Base-by-base conservation (phyloP, 2,113 vertebrate genomes). In the Bubo bubo region DNA sequence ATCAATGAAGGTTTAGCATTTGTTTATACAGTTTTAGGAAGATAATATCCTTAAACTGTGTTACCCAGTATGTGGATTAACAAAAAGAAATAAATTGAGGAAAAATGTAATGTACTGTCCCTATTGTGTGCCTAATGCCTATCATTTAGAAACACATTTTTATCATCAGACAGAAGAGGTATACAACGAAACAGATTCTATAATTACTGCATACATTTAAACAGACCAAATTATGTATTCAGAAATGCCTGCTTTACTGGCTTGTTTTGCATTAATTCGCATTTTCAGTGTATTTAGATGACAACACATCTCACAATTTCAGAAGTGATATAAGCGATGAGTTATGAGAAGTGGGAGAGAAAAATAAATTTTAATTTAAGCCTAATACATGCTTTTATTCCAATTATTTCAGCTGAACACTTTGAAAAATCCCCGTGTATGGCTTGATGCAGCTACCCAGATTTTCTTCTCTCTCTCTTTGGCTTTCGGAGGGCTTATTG, bases 391-490 rank as follows among this genome's bases (percentile, higher is more conserved):
- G 10, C 22, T 73, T 87, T 93, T 82, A 58, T 75, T 95, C 27
- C 26, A 67, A 89, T 60, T 83, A 67, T 87, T 97, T 62, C 95
- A 99, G 99, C 96, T 99, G 97, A 92, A 96, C 17, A 95, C 94
- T 39, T 97, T 99, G 79, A 98, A 83, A 96, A 98, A 98, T 28
- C 99, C 99, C 24, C 98, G 96, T 28, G 98, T 99, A 60, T 99
- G 99, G 99, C 97, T 99, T 80, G 99, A 99, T 4, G 99, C 99
- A 24, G 98, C 99, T 67, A 99, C 99, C 4, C 99, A 99, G 98
- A 99, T 99, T 73, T 99, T 99, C 98, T 99, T 99, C 97, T 99
- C 99, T 20, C 98, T 99, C 49, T 99, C 99, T 47, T 90, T 99
- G 98, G 99, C 98, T 72, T 98, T 99, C 14, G 99, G 99, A 70